Conservation (phyloP, 2,113 vertebrate genomes). For the Rhinolophus ferrumequinum region DNA sequence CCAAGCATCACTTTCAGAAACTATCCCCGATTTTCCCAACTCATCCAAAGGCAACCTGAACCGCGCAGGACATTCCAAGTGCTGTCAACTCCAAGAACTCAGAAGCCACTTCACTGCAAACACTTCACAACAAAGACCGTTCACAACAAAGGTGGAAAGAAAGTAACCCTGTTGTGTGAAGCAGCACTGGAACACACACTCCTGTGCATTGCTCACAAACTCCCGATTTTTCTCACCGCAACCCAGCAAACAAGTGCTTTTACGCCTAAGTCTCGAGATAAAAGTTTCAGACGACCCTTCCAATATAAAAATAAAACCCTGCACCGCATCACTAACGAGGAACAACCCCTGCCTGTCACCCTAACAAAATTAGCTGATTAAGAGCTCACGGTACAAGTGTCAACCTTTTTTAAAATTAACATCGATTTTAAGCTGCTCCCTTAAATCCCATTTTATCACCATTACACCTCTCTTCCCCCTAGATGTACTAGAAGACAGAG, state of each 20-base stretch:
- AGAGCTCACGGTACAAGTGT: neutral
- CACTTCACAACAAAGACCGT: neutral
- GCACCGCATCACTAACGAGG: neutral
- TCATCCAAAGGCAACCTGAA: conserved; percentile 55
- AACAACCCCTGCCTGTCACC: neutral
- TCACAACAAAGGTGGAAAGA: neutral
- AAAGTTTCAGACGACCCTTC: conserved; percentile 5
- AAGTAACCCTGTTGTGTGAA: neutral
- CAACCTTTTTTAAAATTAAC: neutral
- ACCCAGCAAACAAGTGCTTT: neutral
- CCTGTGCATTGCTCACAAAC: neutral
- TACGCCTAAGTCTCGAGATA: neutral
- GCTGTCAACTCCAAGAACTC: neutral
- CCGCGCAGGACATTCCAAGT: neutral
- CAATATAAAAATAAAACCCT: neutral
- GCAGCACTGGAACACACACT: neutral
- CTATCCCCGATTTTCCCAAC: conserved; percentile 63
- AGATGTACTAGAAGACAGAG: conserved; percentile 13
- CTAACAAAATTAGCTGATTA: neutral
- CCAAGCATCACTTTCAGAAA: neutral
- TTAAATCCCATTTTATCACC: neutral
- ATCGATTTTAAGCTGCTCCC: neutral
- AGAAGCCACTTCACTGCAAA: neutral
- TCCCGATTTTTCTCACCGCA: neutral
- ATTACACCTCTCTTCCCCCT: neutral